Evolutionary conservation across 2,797 vertebrate genomes (phyloP).

Genomic region (Adrianichthys oophorus): DNA sequence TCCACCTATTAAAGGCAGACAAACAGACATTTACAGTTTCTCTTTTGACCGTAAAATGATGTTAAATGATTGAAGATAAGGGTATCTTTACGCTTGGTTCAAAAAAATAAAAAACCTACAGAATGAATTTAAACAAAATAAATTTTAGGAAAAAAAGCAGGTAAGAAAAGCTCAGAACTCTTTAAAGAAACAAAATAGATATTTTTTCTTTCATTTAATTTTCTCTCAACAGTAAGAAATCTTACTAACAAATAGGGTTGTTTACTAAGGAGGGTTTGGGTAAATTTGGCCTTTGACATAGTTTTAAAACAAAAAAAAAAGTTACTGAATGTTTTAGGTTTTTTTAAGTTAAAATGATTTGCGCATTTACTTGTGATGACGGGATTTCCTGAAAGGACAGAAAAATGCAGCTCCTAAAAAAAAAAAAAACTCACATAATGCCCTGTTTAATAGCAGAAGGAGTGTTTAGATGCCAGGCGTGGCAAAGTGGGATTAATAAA

Average conservation of each 20-base stretch:
- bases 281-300: constrained; percentile 8
- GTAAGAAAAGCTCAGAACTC: constrained; percentile 37
- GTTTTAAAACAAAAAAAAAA: constrained; percentile 8
- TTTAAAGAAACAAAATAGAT: constrained; percentile 15
- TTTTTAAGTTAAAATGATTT: constrained; percentile 32
- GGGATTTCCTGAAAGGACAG: constrained; percentile 22
- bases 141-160: constrained; percentile 11
- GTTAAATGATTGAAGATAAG: too few species aligned
- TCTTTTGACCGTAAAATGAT: too few species aligned
- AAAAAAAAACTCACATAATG: constrained; percentile 3
- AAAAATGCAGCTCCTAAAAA: constrained; percentile 13
- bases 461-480: constrained; percentile 15
- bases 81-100: too few species aligned
- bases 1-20: constrained; percentile 44
- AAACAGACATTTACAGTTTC: constrained; percentile 24
- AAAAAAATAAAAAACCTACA: background rate
- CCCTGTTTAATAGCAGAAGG: constrained; percentile 23
- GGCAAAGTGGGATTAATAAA: constrained; percentile 47
- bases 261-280: constrained; percentile 14
- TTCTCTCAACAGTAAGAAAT: constrained; percentile 1
- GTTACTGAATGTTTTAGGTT: constrained; percentile 17
- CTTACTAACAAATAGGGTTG: background rate
- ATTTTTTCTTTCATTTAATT: constrained; percentile 11
- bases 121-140: constrained; percentile 14
- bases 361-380: constrained; percentile 2